Base-by-base conservation (phyloP, 2,888 invertebrate genomes). In the Hofmannophila pseudospretella region DNA sequence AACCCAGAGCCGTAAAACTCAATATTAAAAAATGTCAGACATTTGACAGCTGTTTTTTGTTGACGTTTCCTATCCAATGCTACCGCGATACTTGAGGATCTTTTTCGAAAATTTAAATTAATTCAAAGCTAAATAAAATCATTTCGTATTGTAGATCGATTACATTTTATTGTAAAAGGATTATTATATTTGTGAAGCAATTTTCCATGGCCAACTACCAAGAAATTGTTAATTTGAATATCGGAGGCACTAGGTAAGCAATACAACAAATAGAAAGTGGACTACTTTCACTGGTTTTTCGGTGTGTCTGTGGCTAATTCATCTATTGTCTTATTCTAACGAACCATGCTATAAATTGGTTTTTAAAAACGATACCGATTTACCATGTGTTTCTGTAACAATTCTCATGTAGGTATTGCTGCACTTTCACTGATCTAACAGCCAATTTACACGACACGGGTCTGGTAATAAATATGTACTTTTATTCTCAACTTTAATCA, bases 201-300 rank as follows among this genome's bases (percentile, higher is more conserved):
- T 45, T 33, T 27, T 27, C 35, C 60, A 86, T 86, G 86, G 67
- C 86, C 42, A 85, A 84, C 49, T 87, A 82, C 47, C 86, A 86
- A 64, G 86, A 86, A 76, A 96, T 98, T 54, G 92, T 98, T 42
- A 94, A 97, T 79, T 89, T 98, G 51, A 98, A 98, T 84, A 96
- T 98, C 51, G 98, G 98, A 41, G 98, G 98, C 45, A 95, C 94
- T 62, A 94, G 94, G 97, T 96, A 89, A 78, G 73, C 3, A 23
- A 2, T 5, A 3, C 11, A 2, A 11, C n/a, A 1, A 23, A 23
- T 8, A 23, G 23, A 23, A 23, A 23, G 23, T 23, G 8, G 8
- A 2, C n/a, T 23, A 7, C n/a, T 23, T 23, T 2, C 23, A 7
- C 7, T 23, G 2, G 23, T 8, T 5, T 23, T 23, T 23, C 8